Evolutionary conservation across 1,140 invertebrate genomes (phyloP).

Genomic region (Dendrolimus punctatus): DNA sequence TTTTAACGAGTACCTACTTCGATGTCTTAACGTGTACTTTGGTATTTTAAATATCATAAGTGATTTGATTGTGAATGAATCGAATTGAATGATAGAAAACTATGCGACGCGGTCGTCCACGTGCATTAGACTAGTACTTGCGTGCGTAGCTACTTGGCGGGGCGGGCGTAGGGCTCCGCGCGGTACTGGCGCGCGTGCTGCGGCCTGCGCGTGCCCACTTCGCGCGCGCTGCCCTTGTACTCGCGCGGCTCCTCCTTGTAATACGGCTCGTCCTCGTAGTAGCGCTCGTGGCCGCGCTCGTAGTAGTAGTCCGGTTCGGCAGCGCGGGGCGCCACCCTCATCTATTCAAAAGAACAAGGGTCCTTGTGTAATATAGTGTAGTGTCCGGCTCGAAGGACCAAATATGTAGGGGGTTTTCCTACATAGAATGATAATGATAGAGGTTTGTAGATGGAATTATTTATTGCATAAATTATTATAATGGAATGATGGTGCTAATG

Average conservation of each 20-base stretch:
- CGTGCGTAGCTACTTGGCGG: conserved; percentile 38
- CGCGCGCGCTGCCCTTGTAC: conserved; percentile 42
- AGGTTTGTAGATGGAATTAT: no score
- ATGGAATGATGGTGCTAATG: no score
- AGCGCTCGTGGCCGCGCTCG: conserved; percentile 42
- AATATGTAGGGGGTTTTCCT: no score
- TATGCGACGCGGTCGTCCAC: no score
- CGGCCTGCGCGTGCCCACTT: conserved; percentile 47
- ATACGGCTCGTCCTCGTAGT: conserved; percentile 49
- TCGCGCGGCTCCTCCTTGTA: conserved; percentile 49
- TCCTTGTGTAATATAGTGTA: not conserved
- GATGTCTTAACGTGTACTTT: no score
- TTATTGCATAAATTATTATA: no score
- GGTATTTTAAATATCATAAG: no score
- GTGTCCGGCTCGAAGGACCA: no score
- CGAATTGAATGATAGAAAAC: not conserved
- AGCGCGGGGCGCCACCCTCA: conserved; percentile 23
- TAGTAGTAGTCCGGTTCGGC: conserved; percentile 48
- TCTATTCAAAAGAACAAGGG: not conserved
- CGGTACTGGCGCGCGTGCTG: conserved; percentile 20
- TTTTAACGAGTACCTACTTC: no score
- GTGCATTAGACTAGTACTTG: conserved; percentile 15
- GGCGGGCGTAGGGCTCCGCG: conserved; percentile 30
- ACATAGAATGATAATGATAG: no score
- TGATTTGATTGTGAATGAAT: no score